Percentiles rank a stretch among this genome's conserved stretches.
phyloP scores from a whole-genome alignment of 2,113 vertebrate genomes.

The Oceanodroma tethys region DNA sequence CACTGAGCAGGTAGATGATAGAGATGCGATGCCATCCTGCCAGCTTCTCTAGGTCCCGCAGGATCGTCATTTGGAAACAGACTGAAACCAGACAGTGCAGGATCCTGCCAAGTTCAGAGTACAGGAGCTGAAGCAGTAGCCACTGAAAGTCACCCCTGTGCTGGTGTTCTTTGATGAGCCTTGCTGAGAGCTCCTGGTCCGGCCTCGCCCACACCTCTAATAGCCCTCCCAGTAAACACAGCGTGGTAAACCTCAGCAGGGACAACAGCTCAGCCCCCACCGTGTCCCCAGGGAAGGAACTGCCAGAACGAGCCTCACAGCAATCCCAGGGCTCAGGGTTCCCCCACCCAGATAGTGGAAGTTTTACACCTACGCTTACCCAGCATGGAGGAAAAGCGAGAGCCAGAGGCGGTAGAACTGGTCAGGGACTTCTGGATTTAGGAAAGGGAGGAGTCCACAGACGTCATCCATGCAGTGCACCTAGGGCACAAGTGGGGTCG shows the following conservation, averaged over 20 bases:
- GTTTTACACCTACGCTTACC: constrained; percentile 71
- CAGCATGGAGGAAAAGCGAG: constrained; percentile 95
- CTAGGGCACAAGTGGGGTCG: constrained; percentile 60
- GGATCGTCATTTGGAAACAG: constrained; percentile 98
- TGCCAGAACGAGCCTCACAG: not conserved
- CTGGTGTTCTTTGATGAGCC: not conserved
- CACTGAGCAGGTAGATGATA: constrained; percentile 97
- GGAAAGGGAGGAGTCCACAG: constrained; percentile 95
- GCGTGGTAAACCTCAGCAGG: not conserved
- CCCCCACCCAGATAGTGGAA: not conserved
- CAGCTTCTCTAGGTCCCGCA: constrained; percentile 95
- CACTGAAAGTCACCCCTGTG: not conserved
- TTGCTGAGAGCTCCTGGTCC: not conserved
- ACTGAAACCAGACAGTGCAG: constrained; percentile 97
- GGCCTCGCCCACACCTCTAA: rapidly evolving
- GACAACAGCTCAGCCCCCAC: not conserved
- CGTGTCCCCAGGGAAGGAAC: not conserved
- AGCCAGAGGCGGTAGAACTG: constrained; percentile 99
- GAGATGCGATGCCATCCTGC: constrained; percentile 98
- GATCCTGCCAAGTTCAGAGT: constrained; percentile 77
- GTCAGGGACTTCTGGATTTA: constrained; percentile 96
- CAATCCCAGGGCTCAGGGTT: not conserved
- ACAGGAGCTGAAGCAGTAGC: constrained; percentile 47
- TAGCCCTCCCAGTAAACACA: not conserved
- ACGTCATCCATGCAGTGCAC: constrained; percentile 99